phyloP scores from a whole-genome alignment of 2,113 vertebrate genomes.

The Xiphorhynchus elegans region DNA sequence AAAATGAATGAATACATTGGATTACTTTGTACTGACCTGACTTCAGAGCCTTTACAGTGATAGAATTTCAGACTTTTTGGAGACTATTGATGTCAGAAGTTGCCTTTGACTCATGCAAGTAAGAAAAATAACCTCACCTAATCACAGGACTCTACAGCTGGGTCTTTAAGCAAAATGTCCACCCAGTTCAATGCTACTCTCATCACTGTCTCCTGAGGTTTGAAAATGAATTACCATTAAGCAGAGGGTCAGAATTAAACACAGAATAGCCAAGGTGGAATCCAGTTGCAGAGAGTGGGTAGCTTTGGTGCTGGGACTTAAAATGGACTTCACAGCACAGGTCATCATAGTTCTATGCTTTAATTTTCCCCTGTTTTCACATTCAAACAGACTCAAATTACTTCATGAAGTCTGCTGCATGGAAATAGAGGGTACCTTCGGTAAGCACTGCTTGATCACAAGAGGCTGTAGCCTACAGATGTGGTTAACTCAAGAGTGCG shows the following conservation, averaged over 20 bases:
- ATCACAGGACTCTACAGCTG: not conserved
- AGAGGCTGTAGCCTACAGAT: not conserved
- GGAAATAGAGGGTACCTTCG: not conserved
- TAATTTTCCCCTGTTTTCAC: not conserved
- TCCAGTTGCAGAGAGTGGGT: not conserved
- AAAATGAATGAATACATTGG: slow-evolving; percentile 47
- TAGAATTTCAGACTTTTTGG: slow-evolving; percentile 5
- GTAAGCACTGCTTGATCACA: not conserved
- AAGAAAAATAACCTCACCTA: not conserved
- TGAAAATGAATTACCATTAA: not conserved
- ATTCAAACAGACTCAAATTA: not conserved
- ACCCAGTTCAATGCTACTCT: not conserved
- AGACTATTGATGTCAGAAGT: not conserved
- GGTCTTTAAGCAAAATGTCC: not conserved
- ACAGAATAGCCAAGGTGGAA: not conserved
- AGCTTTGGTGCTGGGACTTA: not conserved
- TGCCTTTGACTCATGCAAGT: not conserved
- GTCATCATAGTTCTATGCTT: not conserved
- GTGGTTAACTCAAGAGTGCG: not conserved
- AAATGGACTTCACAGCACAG: not conserved
- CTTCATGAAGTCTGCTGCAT: not conserved
- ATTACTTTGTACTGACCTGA: slow-evolving; percentile 41
- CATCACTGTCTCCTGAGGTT: not conserved
- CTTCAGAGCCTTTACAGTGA: slow-evolving; percentile 36
- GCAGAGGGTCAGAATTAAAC: not conserved